Evolutionary conservation across 1,140 invertebrate genomes (phyloP).

Genomic region (Ips nitidus): DNA sequence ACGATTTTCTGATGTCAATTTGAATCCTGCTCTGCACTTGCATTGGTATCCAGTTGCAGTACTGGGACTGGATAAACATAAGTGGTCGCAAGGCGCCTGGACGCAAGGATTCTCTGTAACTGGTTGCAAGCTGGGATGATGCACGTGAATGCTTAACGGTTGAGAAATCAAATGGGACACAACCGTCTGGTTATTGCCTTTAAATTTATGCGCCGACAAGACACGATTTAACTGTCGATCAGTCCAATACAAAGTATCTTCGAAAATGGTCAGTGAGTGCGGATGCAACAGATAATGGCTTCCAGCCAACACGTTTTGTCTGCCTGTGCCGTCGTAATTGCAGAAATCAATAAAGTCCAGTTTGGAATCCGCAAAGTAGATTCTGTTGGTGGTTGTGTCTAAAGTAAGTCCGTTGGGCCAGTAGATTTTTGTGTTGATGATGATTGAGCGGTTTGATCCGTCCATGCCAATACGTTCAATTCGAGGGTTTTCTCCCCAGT

Average conservation of each 20-base stretch:
- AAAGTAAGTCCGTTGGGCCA: constrained; percentile 97
- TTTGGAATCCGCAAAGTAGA: constrained; percentile 98
- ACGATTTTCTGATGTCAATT: constrained; percentile 65
- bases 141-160: constrained; percentile 91
- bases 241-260: constrained; percentile 96
- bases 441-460: constrained; percentile 79
- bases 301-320: constrained; percentile 83
- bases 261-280: constrained; percentile 90
- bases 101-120: constrained; percentile 80
- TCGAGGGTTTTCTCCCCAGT: constrained; percentile 96
- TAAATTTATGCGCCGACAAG: constrained; percentile 87
- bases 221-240: constrained; percentile 90
- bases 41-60: constrained; percentile 70
- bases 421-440: constrained; percentile 95
- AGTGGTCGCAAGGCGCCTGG: constrained; percentile 79
- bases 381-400: constrained; percentile 88
- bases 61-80: constrained; percentile 86
- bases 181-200: constrained; percentile 84
- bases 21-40: constrained; percentile 88
- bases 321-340: constrained; percentile 90
- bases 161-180: constrained; percentile 93
- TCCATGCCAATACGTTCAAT: constrained; percentile 97
- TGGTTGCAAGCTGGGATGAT: constrained; percentile 92
- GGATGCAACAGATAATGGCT: constrained; percentile 94
- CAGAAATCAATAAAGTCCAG: constrained; percentile 98